Conservation (phyloP, 2,113 vertebrate species). For the Poeciliopsis prolifica region DNA sequence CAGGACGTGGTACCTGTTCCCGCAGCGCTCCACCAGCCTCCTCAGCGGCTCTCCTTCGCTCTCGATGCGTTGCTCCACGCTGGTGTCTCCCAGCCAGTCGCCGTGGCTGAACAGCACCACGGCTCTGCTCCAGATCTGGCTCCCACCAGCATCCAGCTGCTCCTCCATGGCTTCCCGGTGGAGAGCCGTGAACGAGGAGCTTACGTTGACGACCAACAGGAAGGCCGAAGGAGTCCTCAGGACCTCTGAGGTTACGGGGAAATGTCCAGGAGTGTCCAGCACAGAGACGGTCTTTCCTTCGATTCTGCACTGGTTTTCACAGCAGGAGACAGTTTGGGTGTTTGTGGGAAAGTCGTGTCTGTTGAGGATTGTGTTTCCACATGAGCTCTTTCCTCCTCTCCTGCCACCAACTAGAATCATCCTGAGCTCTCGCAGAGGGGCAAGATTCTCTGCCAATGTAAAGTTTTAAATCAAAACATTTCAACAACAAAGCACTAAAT, state of each 20-base stretch:
- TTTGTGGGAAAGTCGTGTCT: constrained; percentile 38
- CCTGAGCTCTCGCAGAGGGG: constrained; percentile 40
- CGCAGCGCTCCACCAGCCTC: constrained; percentile 65
- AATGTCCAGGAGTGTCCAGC: constrained; percentile 63
- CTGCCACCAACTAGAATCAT: constrained; percentile 58
- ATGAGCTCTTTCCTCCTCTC: constrained; percentile 73
- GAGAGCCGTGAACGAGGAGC: constrained; percentile 57
- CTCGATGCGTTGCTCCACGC: constrained; percentile 69
- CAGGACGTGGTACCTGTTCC: constrained; percentile 73
- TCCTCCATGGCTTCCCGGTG: constrained; percentile 46
- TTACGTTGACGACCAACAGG: constrained; percentile 71
- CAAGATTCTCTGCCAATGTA: constrained; percentile 50
- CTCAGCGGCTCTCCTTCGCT: constrained; percentile 67
- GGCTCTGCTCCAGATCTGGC: constrained; percentile 49
- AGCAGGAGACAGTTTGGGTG: constrained; percentile 29
- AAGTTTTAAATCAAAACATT: constrained; percentile 6
- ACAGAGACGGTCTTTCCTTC: constrained; percentile 46
- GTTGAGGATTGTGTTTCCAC: constrained; percentile 72
- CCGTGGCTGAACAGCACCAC: constrained; percentile 73
- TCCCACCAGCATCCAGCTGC: constrained; percentile 46
- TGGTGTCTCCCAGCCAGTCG: constrained; percentile 68
- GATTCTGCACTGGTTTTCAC: constrained; percentile 15
- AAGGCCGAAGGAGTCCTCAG: constrained; percentile 35
- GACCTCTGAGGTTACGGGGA: constrained; percentile 43
- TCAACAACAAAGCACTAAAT: background rate